A percentile compares a stretch with the other conserved stretches of the same genome.
Evolutionary conservation across 2,113 vertebrate species (phyloP).

Genomic region (Dromiciops gliroides): DNA sequence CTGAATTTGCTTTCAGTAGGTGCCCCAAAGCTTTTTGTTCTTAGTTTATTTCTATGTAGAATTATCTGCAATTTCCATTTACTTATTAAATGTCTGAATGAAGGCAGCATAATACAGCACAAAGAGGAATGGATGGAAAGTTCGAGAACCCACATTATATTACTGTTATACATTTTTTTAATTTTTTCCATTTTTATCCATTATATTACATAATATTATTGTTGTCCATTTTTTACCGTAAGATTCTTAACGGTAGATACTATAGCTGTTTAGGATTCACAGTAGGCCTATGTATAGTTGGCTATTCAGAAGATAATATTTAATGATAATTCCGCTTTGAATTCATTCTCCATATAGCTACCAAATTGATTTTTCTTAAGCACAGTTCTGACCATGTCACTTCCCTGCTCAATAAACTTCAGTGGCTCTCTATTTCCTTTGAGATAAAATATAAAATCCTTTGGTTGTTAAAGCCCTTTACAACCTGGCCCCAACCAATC

Average conservation of each 20-base stretch:
- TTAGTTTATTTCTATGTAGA: conserved; percentile 26
- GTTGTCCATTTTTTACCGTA: not conserved
- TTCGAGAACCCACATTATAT: not conserved
- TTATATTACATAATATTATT: not conserved
- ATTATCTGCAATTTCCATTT: not conserved
- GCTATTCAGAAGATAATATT: not conserved
- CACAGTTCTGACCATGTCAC: too few species aligned
- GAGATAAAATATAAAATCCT: too few species aligned
- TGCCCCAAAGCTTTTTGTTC: not conserved
- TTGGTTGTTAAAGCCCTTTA: too few species aligned
- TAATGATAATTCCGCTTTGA: not conserved
- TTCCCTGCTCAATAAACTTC: too few species aligned
- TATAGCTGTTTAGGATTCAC: not conserved
- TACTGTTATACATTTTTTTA: too few species aligned
- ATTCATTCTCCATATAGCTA: too few species aligned
- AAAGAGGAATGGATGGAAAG: not conserved
- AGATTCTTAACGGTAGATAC: not conserved
- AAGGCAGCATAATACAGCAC: not conserved
- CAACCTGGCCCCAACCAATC: too few species aligned
- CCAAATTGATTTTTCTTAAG: too few species aligned
- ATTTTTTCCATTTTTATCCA: too few species aligned
- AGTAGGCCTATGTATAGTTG: not conserved
- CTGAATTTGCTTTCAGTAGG: not conserved
- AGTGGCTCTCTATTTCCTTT: too few species aligned
- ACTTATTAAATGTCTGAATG: too few species aligned